These are phyloP conservation scores for Thamnophis sirtalis DNA, from an alignment of 2,113 vertebrate species.

Conservation along the genomic window DNA sequence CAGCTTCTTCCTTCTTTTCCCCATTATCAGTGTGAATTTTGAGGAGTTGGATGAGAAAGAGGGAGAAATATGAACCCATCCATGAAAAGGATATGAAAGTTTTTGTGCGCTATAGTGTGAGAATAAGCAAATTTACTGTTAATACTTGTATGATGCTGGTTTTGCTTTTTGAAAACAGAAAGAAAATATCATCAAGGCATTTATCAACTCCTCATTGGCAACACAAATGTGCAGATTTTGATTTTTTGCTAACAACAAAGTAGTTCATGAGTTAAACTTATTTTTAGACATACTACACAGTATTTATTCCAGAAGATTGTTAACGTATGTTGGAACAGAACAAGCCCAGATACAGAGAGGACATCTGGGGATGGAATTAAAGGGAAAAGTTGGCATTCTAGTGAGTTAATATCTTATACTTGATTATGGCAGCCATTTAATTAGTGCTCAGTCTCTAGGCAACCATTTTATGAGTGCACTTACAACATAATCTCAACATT, in stretches of 20 bases:
- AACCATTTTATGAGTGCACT: neutral
- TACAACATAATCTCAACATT: neutral
- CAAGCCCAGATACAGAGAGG: neutral
- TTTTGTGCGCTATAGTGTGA: conserved; percentile 32
- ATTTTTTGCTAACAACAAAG: neutral
- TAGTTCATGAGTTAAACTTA: neutral
- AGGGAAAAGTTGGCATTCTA: neutral
- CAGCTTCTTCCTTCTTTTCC: neutral
- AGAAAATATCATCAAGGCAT: neutral
- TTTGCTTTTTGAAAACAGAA: conserved; percentile 31
- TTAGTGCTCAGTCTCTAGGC: neutral
- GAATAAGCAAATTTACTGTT: conserved; percentile 42
- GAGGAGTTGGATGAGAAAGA: neutral
- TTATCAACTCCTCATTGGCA: neutral
- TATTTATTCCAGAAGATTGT: neutral
- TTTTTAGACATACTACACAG: neutral
- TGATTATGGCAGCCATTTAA: neutral
- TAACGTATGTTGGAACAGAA: neutral
- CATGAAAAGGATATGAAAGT: conserved; percentile 16
- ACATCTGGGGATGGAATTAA: neutral
- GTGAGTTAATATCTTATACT: neutral
- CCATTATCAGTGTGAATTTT: neutral
- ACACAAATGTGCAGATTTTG: neutral
- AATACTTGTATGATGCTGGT: conserved; percentile 28
- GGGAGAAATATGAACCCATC: neutral